Evolutionary conservation across 2,797 vertebrate genomes (phyloP).

Genomic region (Myotis pilosus): DNA sequence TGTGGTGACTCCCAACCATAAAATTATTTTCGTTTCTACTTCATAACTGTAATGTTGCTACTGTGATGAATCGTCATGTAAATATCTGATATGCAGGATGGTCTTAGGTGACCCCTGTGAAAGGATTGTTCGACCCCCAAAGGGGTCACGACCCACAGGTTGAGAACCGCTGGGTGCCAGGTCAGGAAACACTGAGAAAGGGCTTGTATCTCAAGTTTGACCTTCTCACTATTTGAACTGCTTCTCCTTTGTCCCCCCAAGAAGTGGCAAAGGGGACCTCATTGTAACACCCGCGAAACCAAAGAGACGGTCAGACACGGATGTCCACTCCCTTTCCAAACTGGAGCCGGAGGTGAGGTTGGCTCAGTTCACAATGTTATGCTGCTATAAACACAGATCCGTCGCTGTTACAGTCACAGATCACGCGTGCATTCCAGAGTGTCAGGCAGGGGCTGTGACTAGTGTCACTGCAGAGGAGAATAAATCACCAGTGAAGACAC

Average conservation of each 20-base stretch:
- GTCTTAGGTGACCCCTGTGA: no score
- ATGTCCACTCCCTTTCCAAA: constrained; percentile 70
- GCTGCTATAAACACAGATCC: constrained; percentile 81
- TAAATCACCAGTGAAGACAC: constrained; percentile 83
- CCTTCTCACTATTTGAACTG: not conserved
- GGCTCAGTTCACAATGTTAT: constrained; percentile 80
- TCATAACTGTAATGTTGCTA: no score
- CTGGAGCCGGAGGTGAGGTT: constrained; percentile 73
- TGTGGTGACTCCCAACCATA: no score
- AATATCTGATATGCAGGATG: no score
- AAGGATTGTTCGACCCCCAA: no score
- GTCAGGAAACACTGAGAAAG: not conserved
- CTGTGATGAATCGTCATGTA: no score
- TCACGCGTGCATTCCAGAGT: constrained; percentile 80
- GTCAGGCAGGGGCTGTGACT: constrained; percentile 81
- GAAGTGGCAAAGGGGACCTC: not conserved
- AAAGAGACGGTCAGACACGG: not conserved
- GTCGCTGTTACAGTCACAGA: constrained; percentile 78
- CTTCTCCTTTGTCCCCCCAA: not conserved
- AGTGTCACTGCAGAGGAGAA: constrained; percentile 84
- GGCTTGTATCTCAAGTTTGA: not conserved
- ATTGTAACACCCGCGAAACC: not conserved
- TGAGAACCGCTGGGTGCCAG: not conserved
- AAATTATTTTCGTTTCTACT: no score
- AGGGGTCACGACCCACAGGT: no score